These are phyloP conservation scores for Troides aeacus DNA, from an alignment of 2,888 invertebrate species.

Conservation along the genomic window DNA sequence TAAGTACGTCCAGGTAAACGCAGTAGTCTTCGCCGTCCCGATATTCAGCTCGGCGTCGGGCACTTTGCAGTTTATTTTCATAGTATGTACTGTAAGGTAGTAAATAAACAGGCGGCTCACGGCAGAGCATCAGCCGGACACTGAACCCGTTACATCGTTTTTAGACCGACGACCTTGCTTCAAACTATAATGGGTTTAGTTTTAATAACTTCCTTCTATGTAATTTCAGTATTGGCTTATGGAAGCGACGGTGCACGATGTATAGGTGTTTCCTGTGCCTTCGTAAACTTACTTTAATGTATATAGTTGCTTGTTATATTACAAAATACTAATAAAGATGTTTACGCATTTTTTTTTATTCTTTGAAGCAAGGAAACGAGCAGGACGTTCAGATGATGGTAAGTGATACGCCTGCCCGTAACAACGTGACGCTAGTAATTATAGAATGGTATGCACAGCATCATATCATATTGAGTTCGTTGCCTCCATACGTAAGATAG, in stretches of 20 bases:
- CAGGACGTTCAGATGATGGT: no score
- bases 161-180: slow-evolving; percentile 72
- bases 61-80: slow-evolving; percentile 35
- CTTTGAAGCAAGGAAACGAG: no score
- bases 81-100: slow-evolving; percentile 35
- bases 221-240: slow-evolving; percentile 20
- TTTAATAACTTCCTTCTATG: slow-evolving; percentile 27
- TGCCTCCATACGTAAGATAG: no score
- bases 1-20: slow-evolving; percentile 24
- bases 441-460: no score
- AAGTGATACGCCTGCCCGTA: no score
- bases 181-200: slow-evolving; percentile 39
- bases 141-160: slow-evolving; percentile 72
- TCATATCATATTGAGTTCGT: no score
- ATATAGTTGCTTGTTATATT: no score
- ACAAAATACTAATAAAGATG: background rate
- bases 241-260: slow-evolving; percentile 1
- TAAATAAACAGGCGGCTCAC: slow-evolving; percentile 41
- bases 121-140: slow-evolving; percentile 53
- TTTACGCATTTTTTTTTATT: no score
- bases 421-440: no score
- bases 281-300: background rate
- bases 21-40: slow-evolving; percentile 17
- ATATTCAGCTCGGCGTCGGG: slow-evolving; percentile 31
- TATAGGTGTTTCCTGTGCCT: background rate